Base-by-base conservation (phyloP, 2,113 vertebrate species). In the Ptilorrhoa leucosticta region DNA sequence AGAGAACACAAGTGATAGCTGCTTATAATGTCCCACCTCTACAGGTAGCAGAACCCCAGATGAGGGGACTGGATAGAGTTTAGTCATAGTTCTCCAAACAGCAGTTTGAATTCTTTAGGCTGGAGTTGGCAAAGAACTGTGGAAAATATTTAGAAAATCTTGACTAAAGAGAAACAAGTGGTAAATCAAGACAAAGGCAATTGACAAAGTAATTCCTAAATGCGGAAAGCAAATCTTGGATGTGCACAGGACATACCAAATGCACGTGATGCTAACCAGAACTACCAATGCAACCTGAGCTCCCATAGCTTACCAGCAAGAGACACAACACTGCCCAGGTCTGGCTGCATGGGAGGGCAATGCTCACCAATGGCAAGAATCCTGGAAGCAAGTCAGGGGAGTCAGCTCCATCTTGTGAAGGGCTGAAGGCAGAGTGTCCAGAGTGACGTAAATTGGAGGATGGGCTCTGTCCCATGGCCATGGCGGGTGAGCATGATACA, bases 271-370 rank as follows among this genome's bases (percentile, higher is more conserved):
- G 13, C 42, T 66, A 58, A 80, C 24, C 10, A 60, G 84, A 94
- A 45, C 20, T 28, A 42, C 10, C 15, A 30, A 28, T 10, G 42
- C 1, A 6, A n/a, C 23, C 30, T 53, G n/a, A 73, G 56, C 21
- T 90, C 30, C 53, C 13, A 3, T 3, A 21, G 40, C 30, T 61
- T 42, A 37, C 19, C 71, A 76, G 83, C 9, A 22, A 73, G 75
- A 47, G 31, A 22, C 35, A 28, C 20, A 54, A 17, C 0, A 1
- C 17, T 69, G 28, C 47, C n/a, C 0, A 0, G 9, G 13, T 35
- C 54, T 75, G 65, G 21, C 45, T 69, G 42, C 6, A 3, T 23
- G 30, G 23, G 18, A 72, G 31, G 24, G 17, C 30, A 72, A 12
- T 22, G 30, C 37, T 42, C 18, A 72, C 19, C 24, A 20, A 10